Percentiles rank a stretch among this genome's conserved stretches.
These are phyloP conservation scores for Protosalanx chinensis DNA, from an alignment of 2,797 vertebrate species.

Conservation along the genomic window DNA sequence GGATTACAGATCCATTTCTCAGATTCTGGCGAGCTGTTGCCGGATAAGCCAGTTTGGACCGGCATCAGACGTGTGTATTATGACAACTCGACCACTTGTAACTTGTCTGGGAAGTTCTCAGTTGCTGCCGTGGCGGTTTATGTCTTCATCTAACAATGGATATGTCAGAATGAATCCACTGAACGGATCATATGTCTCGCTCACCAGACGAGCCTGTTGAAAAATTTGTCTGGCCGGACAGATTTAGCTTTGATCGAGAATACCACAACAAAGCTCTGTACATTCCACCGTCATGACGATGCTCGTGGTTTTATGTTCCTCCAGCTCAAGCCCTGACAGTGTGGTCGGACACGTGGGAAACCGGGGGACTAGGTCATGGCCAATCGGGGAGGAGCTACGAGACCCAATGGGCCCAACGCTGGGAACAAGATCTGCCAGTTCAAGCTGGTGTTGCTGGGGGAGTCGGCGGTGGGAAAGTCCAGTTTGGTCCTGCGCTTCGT, in stretches of 20 bases:
- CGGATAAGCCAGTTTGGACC: background rate
- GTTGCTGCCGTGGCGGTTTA: background rate
- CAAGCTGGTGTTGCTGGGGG: constrained; percentile 95
- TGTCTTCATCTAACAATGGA: background rate
- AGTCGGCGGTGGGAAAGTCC: constrained; percentile 97
- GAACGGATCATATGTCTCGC: background rate
- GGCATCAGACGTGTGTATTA: constrained; percentile 9
- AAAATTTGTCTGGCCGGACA: background rate
- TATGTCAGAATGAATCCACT: background rate
- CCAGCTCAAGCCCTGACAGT: constrained; percentile 54
- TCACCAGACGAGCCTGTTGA: too few relatives aligned
- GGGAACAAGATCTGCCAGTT: constrained; percentile 99
- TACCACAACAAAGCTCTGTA: background rate
- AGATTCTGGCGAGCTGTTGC: background rate
- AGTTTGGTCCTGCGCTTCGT: constrained; percentile 98
- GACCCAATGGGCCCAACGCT: constrained; percentile 94
- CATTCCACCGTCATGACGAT: background rate
- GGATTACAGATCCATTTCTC: background rate
- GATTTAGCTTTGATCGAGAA: background rate
- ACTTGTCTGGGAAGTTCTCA: background rate
- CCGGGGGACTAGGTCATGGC: constrained; percentile 86
- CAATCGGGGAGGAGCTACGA: constrained; percentile 90
- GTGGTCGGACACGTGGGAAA: constrained; percentile 68
- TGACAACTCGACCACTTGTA: constrained; percentile 8
- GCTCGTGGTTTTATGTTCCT: constrained; percentile 12